These are phyloP conservation scores for Cryptocephalus primarius DNA, from an alignment of 2,888 invertebrate genomes.

Conservation along the genomic window DNA sequence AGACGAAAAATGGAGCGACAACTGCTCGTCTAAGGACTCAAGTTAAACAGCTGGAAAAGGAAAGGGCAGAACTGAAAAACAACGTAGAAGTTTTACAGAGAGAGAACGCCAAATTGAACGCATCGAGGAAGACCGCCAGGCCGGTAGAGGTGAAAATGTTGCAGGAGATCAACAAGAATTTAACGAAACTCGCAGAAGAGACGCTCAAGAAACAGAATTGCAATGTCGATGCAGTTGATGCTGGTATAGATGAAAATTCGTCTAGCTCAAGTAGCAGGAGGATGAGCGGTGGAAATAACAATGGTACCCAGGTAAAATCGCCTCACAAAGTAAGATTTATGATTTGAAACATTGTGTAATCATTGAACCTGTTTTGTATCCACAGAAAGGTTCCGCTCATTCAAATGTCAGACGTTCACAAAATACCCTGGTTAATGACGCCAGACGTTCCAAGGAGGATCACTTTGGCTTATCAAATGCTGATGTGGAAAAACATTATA, in stretches of 20 bases:
- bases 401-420: no score
- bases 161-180: slow-evolving; percentile 61
- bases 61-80: slow-evolving; percentile 50
- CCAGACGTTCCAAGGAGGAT: no score
- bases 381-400: no score
- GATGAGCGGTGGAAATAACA: no score
- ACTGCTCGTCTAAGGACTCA: slow-evolving; percentile 66
- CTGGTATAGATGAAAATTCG: background rate
- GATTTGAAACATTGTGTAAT: no score
- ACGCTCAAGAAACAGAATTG: slow-evolving; percentile 17
- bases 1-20: slow-evolving; percentile 58
- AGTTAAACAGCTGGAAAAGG: slow-evolving; percentile 59
- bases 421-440: no score
- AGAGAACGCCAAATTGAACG: slow-evolving; percentile 51
- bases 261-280: background rate
- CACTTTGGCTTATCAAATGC: no score
- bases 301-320: no score
- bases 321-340: no score
- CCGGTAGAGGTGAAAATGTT: slow-evolving; percentile 58
- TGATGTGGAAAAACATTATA: slow-evolving; percentile 21
- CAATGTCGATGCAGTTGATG: slow-evolving; percentile 5
- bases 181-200: slow-evolving; percentile 34
- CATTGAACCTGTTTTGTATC: no score
- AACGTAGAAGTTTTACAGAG: slow-evolving; percentile 58
- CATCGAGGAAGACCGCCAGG: slow-evolving; percentile 46